Conservation (phyloP, 1,140 invertebrate genomes). For the Archegozetes longisetosus region DNA sequence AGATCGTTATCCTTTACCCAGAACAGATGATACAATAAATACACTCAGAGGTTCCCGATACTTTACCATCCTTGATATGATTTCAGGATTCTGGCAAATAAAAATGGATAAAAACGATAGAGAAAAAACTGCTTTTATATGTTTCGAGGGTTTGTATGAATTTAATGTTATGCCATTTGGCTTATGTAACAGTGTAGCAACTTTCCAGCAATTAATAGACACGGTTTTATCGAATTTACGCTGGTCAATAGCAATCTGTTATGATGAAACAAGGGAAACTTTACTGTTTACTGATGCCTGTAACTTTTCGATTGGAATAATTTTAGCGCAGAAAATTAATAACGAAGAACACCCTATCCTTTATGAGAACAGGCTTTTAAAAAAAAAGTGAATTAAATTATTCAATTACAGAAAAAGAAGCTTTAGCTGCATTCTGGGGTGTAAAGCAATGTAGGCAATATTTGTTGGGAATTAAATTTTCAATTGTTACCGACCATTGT, state of each 20-base stretch:
- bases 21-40: constrained; percentile 1
- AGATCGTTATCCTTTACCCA: constrained; percentile 3
- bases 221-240: not conserved
- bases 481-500: constrained; percentile 35
- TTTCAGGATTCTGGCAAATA: constrained; percentile 14
- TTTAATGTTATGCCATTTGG: constrained; percentile 21
- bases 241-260: not conserved
- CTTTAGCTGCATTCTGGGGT: constrained; percentile 34
- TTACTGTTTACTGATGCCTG: constrained; percentile 21
- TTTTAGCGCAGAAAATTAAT: constrained; percentile 24
- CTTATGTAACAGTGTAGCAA: constrained; percentile 16
- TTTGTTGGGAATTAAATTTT: constrained; percentile 34
- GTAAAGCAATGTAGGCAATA: constrained; percentile 33
- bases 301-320: constrained; percentile 23
- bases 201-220: constrained; percentile 22
- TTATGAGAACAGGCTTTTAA: constrained; percentile 27
- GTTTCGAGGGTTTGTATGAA: constrained; percentile 15
- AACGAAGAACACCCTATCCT: constrained; percentile 12
- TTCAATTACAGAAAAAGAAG: constrained; percentile 32
- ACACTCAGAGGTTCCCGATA: not conserved
- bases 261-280: not conserved
- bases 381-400: constrained; percentile 32
- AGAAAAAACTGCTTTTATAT: constrained; percentile 14
- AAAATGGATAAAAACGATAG: not conserved
- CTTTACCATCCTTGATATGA: constrained; percentile 13